Base-by-base conservation (phyloP, 2,888 invertebrate species). In the Lasioglossum malachurum region DNA sequence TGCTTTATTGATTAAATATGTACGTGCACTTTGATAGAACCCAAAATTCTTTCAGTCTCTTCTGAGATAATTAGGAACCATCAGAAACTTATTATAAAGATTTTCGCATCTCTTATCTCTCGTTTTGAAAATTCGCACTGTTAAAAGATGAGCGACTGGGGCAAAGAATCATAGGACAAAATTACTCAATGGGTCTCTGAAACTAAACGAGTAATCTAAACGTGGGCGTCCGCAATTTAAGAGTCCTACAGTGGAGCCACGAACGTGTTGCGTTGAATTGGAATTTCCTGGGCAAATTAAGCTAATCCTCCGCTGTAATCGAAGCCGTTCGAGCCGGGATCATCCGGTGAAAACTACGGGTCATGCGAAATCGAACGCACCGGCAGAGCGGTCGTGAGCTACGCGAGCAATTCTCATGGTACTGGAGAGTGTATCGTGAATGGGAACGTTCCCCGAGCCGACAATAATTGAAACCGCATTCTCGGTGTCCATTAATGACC, bases 381-480 rank as follows among this genome's bases (percentile, higher is more conserved):
- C 64, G 31, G 76, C 76, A 83, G 77, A 71, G 75, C 72, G 88
- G 64, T 3, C 78, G 82, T 85, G 89, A 91, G 86, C 90, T 87
- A 87, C 84, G 76, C 84, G 87, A 88, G 89, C 88, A 89, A 90
- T 88, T 89, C 87, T 74, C 74, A 84, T 77, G 80, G 85, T 91
- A 77, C 90, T 88, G 88, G 88, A n/a, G 57, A 57, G 57, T 57
- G 57, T 92, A 90, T 91, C 92, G 90, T 92, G 89, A 92, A 93
- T 93, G 92, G 91, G 93, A 93, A 91, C 92, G 89, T 88, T 93
- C 83, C 19, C 88, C 87, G 84, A 78, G 84, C 88, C 88, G 89
- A 90, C 92, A 93, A 93, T 93, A 93, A 93, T 93, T 93, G 93
- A 92, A 93, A 93, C 92, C 93, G 90, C 93, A 93, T 93, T 93